A percentile compares a stretch with the other conserved stretches of the same genome.
phyloP scores from a whole-genome alignment of 1,140 invertebrate species.

The Bombus sibiricus region DNA sequence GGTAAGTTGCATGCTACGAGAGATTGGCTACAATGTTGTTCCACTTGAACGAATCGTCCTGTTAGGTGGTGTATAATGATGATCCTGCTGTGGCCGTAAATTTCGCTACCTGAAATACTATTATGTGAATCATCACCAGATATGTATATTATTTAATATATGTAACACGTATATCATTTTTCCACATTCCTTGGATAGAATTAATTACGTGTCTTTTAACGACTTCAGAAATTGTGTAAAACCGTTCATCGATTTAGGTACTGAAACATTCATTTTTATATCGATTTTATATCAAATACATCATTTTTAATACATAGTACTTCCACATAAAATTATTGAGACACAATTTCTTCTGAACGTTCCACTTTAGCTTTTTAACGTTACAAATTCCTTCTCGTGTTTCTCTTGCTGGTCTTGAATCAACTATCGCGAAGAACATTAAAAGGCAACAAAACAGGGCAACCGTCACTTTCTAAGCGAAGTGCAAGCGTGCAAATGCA shows the following conservation, averaged over 20 bases:
- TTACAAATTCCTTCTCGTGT: constrained; percentile 23
- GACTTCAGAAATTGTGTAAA: background rate
- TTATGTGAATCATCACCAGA: background rate
- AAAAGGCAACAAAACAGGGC: background rate
- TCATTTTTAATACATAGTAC: too few species aligned
- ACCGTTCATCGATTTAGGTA: background rate
- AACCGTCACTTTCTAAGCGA: background rate
- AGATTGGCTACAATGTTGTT: constrained; percentile 49
- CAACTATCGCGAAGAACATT: background rate
- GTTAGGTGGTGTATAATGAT: constrained; percentile 34
- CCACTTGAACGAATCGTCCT: constrained; percentile 47
- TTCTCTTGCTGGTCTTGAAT: constrained; percentile 21
- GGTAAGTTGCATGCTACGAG: constrained; percentile 41
- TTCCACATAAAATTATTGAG: background rate
- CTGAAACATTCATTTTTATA: background rate
- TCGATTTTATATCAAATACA: background rate
- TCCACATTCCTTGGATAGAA: too few species aligned
- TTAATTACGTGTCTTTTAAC: background rate
- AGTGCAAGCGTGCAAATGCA: background rate
- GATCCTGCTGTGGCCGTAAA: constrained; percentile 38
- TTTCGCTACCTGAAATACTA: background rate
- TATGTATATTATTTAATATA: background rate
- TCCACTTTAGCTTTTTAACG: constrained; percentile 6
- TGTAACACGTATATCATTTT: background rate
- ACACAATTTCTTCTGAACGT: background rate